Percentiles rank a stretch among this genome's conserved stretches.
phyloP scores from a whole-genome alignment of 2,113 vertebrate genomes.

The Aegithalos caudatus region DNA sequence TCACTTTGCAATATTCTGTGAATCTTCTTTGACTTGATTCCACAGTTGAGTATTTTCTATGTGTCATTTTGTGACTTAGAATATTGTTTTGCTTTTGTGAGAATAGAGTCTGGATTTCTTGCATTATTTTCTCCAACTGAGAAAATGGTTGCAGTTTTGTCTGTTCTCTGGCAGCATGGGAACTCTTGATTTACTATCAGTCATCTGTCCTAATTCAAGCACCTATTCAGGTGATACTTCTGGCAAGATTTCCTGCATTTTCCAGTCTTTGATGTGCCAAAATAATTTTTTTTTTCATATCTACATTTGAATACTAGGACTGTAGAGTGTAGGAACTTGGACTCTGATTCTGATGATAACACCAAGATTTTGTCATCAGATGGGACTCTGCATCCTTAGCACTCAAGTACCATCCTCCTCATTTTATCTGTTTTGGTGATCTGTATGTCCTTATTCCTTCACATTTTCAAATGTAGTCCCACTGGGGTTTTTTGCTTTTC shows the following conservation, averaged over 20 bases:
- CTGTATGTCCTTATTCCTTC: background rate
- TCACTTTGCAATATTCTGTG: background rate
- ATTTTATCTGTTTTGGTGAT: background rate
- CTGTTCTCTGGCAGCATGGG: background rate
- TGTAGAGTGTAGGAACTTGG: background rate
- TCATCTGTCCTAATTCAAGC: background rate
- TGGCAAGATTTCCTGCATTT: background rate
- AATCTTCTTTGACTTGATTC: background rate
- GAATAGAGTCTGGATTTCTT: background rate
- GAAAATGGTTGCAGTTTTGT: background rate
- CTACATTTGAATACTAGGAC: background rate
- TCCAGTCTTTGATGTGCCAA: background rate
- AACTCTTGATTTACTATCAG: background rate
- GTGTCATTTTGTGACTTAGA: background rate
- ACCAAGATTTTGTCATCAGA: rapidly evolving
- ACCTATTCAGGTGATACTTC: background rate
- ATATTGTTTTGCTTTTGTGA: background rate
- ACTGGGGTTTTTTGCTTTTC: background rate
- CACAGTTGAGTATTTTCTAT: background rate
- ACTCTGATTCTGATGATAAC: background rate
- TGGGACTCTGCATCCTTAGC: background rate
- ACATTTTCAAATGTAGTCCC: background rate
- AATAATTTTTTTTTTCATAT: background rate
- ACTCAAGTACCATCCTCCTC: background rate
- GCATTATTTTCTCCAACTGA: background rate